phyloP scores from a whole-genome alignment of 2,888 invertebrate genomes.

The Cataglyphis livida region DNA sequence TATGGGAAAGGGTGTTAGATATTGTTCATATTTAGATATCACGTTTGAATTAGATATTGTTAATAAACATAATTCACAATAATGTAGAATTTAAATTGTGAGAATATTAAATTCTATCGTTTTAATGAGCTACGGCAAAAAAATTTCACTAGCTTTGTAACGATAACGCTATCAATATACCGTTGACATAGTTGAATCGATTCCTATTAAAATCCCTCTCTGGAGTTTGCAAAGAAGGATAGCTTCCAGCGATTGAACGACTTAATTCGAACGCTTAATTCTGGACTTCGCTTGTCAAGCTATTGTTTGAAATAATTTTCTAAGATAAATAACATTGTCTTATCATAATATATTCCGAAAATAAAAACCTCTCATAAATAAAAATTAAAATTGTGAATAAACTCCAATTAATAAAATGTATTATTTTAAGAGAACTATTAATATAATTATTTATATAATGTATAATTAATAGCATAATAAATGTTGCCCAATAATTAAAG shows the following conservation, averaged over 20 bases:
- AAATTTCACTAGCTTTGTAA: neutral
- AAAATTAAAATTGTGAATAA: neutral
- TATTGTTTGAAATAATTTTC: neutral
- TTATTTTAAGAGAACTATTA: neutral
- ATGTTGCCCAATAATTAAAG: neutral
- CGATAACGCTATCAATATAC: neutral
- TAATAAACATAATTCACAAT: conserved; percentile 13
- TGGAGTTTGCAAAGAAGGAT: neutral
- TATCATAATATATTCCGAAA: neutral
- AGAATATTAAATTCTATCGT: neutral
- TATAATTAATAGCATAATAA: neutral
- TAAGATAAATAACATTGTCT: neutral
- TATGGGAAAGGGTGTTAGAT: neutral
- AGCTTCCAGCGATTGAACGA: neutral
- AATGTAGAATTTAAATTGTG: conserved; percentile 2
- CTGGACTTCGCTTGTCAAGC: neutral
- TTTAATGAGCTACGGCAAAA: neutral
- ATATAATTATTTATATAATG: neutral
- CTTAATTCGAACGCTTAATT: conserved; percentile 7
- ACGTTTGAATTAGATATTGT: neutral
- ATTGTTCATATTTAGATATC: neutral
- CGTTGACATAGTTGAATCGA: conserved; percentile 24
- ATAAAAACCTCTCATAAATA: neutral
- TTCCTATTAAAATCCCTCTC: conserved; percentile 8
- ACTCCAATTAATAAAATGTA: neutral